Base-by-base conservation (phyloP, 2,888 invertebrate genomes). In the Drosophila tanythrix region DNA sequence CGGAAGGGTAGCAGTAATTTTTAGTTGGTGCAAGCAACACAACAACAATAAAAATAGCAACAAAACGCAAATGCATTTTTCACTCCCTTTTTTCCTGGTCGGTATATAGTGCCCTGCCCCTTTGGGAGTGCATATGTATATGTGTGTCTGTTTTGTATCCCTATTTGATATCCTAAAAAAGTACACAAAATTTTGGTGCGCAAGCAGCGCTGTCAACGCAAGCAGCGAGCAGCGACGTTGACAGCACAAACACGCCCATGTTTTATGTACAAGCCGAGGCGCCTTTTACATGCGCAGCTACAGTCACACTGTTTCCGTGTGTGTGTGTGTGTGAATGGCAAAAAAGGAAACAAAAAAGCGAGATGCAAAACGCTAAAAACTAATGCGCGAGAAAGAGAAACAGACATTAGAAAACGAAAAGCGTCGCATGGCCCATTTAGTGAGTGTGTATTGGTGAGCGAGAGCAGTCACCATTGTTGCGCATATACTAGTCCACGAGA, bases 301-400 rank as follows among this genome's bases (percentile, higher is more conserved):
- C 59, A 61, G 35, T 25, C 46, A 15, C 25, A 46, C 21, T 46
- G 15, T 25, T 15, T 25, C 15, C 27, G 58, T 33, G 40, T 43
- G 57, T 68, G 25, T 65, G 55, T 40, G 59, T 64, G 38, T 61
- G 64, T 57, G 55, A 53, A 38, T 52, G 57, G 76, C 71, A 86
- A 90, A 85, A 89, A 91, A 88, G 82, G 81, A 88, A 81, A 76
- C 76, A 90, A 91, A 91, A 85, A 92, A 91, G 84, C 80, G 92
- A 92, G 90, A 92, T 79, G 90, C 86, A 91, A 92, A 91, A 89
- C 90, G 74, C 90, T 90, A 92, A 92, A 89, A 91, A 86, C 92
- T 91, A 92, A 92, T 88, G 92, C 87, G 92, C 82, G 70, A 90
- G 92, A 92, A 91, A 91, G 92, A 92, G 92, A 92, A 80, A 90